These are phyloP conservation scores for Rotaria magnacalcarata DNA, from an alignment of 2,888 invertebrate genomes.

Conservation along the genomic window DNA sequence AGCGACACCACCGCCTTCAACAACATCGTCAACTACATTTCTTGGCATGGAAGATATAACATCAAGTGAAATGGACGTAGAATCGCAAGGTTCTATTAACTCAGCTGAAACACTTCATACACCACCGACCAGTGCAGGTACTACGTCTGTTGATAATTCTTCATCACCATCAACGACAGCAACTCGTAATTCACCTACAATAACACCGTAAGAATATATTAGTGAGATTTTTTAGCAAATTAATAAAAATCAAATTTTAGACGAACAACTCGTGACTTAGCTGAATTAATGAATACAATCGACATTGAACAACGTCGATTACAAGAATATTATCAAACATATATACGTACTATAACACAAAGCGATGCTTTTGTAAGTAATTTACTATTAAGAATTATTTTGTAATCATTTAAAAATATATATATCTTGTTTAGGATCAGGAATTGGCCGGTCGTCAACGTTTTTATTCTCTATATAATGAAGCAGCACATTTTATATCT, in stretches of 20 bases:
- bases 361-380: slow-evolving; percentile 9
- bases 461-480: slow-evolving; percentile 24
- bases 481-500: slow-evolving; percentile 5
- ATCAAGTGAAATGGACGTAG: not conserved
- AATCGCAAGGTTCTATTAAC: not conserved
- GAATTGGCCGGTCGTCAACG: slow-evolving; percentile 24
- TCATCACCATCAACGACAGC: not conserved
- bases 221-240: not conserved
- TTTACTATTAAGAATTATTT: too few species aligned
- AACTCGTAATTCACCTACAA: not conserved
- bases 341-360: slow-evolving; percentile 16
- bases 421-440: not conserved
- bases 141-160: not conserved
- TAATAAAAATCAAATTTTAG: not conserved
- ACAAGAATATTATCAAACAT: not conserved
- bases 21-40: not conserved
- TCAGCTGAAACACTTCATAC: not conserved
- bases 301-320: slow-evolving; percentile 8
- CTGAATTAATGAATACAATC: not conserved
- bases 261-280: slow-evolving; percentile 14
- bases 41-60: slow-evolving; percentile 32
- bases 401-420: not conserved
- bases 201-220: not conserved
- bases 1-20: slow-evolving; percentile 44
- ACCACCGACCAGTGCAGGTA: not conserved